Base-by-base conservation (phyloP, 1,140 invertebrate species). In the Agrypnia vestita region DNA sequence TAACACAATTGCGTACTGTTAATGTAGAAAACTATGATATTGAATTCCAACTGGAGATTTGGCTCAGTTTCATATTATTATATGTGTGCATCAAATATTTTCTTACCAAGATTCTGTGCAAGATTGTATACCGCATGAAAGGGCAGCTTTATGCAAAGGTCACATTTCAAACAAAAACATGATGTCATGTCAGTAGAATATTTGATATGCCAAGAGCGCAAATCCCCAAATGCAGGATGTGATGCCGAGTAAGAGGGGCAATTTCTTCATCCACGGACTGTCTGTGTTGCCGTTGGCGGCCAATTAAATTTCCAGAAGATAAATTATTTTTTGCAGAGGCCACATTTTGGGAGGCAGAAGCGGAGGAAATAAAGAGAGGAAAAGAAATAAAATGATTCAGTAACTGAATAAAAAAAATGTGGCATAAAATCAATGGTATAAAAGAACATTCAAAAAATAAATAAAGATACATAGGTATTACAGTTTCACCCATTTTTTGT, bases 141-240 rank as follows among this genome's bases (percentile, higher is more conserved):
- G 25, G 25, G 25, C 25, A 3, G 25, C 25, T 35, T 35, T 35
- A 35, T 35, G 25, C 6, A 12, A 59, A 59, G 13, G 17, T 59
- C 6, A 10, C 17, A 59, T 59, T 53, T 7, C 9, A 21, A 59
- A 59, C n/a, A 56, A 17, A 15, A 17, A 56, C n/a, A 3, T 35
- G 25, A 56, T 15, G n/a, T 59, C 21, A 62, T 64, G 56, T 76
- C 62, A 79, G 72, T 79, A 82, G 15, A 83, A 80, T 74, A 83
- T 80, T 84, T 89, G 88, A 80, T 90, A 90, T 7, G 88, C 88
- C 80, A 91, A 87, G 82, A 95, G 91, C 81, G 94, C 91, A 84
- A 95, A 91, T 84, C 93, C 94, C 93, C 93, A 95, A 85, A 94
- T 90, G 89, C 93, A 92, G 49, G 91, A 91, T 51, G 91, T 93